Conservation (phyloP, 2,888 invertebrate genomes). For the Drosophila seclusa region DNA sequence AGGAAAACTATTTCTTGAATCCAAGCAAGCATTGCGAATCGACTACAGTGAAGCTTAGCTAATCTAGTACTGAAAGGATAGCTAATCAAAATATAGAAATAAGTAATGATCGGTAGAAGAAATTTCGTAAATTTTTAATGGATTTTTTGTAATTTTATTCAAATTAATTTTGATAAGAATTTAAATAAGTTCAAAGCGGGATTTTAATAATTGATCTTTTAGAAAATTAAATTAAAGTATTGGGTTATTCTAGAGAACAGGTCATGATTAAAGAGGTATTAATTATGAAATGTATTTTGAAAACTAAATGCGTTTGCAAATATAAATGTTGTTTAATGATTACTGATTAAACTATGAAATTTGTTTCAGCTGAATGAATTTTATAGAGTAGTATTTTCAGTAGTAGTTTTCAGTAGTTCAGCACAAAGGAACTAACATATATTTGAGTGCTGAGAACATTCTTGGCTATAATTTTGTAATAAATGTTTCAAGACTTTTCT, state of each 20-base stretch:
- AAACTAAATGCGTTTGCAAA: neutral
- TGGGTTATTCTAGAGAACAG: neutral
- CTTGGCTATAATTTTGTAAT: neutral
- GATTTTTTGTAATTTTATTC: too few relatives aligned
- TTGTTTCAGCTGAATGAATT: neutral
- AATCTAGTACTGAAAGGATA: neutral
- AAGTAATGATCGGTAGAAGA: neutral
- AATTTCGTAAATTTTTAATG: neutral
- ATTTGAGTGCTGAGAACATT: too few relatives aligned
- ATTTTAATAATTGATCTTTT: neutral
- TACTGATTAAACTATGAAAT: neutral
- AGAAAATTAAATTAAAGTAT: neutral
- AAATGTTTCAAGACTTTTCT: neutral
- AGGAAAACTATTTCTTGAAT: neutral
- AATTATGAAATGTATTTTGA: neutral
- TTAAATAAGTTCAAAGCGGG: neutral
- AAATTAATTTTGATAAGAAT: too few relatives aligned
- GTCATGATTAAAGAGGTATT: neutral
- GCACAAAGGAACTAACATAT: neutral
- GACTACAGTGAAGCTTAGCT: neutral
- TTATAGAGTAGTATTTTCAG: neutral
- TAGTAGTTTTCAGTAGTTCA: too few relatives aligned
- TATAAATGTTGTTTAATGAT: too few relatives aligned
- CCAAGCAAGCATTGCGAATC: neutral
- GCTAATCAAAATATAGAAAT: neutral